Conservation (phyloP, 2,797 vertebrate genomes). For the Catostomus latipinnis region DNA sequence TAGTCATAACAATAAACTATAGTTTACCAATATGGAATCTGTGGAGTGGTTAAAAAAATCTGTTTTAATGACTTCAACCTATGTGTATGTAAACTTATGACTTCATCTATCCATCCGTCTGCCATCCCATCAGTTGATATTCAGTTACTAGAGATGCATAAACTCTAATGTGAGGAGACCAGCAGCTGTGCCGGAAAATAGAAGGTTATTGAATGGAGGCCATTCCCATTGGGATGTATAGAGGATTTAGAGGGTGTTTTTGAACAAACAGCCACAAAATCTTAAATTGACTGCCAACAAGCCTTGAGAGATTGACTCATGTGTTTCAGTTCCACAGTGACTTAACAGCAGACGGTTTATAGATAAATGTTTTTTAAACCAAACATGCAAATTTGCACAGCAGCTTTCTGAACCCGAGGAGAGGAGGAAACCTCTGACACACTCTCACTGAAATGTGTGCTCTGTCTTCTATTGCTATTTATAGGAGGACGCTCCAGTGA, state of each 20-base stretch:
- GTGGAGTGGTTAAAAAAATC: background rate
- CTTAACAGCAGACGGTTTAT: slow-evolving; percentile 21
- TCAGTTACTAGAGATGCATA: background rate
- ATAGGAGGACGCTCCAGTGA: slow-evolving; percentile 32
- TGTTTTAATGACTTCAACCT: no score
- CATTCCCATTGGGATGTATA: slow-evolving; percentile 15
- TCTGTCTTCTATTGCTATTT: slow-evolving; percentile 50
- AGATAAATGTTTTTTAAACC: slow-evolving; percentile 9
- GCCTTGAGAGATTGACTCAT: slow-evolving; percentile 28
- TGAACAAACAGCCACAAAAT: slow-evolving; percentile 27
- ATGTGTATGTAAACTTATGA: no score
- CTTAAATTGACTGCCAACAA: slow-evolving; percentile 13
- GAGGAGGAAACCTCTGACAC: slow-evolving; percentile 35
- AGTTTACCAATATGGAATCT: no score
- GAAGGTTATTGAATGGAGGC: slow-evolving; percentile 4
- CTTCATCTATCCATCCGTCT: background rate
- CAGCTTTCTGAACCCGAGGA: slow-evolving; percentile 30
- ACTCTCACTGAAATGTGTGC: slow-evolving; percentile 30
- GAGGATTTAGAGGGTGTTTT: slow-evolving; percentile 13
- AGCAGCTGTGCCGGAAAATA: background rate
- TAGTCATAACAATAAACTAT: no score
- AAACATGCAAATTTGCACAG: slow-evolving; percentile 4
- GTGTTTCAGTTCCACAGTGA: slow-evolving; percentile 11
- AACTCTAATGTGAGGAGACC: background rate
- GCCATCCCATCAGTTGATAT: slow-evolving; percentile 2